Base-by-base conservation (phyloP, 2,797 vertebrate genomes). In the Basileuterus tristriatus region DNA sequence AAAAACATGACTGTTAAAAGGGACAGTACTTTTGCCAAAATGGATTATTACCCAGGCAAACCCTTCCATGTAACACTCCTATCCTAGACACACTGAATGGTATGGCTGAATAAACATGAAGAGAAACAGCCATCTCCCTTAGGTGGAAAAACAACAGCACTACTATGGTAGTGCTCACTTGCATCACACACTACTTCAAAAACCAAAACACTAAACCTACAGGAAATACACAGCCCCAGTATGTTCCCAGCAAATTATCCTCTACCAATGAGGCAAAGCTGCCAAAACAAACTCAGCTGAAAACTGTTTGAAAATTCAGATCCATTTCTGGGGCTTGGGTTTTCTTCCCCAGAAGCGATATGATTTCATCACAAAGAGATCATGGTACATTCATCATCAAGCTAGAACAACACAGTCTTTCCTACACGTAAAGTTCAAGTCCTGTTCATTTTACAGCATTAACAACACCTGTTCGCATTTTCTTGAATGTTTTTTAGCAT, bases 11-110 rank as follows among this genome's bases (percentile, higher is more conserved):
- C 41, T n/a, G 17, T 63, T 53, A 26, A 32, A 55, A 75, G 4
- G 16, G 18, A 55, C 39, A 30, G 34, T 4, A 16, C 8, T 62
- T 43, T 15, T 8, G 26, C 34, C 19, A 52, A 43, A 65, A 74
- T 0, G 1, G 5, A 55, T 20, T 2, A 1, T n/a, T 10, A 49
- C 22, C 14, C 19, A 44, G 22, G n/a, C 47, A 68, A 43, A 26
- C 30, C 24, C 22, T 32, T 30, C n/a, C 4, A 8, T 0, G 0
- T 27, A 24, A 44, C 6, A 3, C 12, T 43, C 6, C 27, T 27
- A 3, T 2, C 32, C 74, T 21, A 34, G 44, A 50, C 36, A 41
- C 11, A 20, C 46, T 41, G 44, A 52, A 82, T 21, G 12, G 47
- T 37, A 37, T 7, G 8, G 32, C 17, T 65, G 44, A 65, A 43